phyloP scores from a whole-genome alignment of 1,140 invertebrate genomes.

The Amyelois transitella region DNA sequence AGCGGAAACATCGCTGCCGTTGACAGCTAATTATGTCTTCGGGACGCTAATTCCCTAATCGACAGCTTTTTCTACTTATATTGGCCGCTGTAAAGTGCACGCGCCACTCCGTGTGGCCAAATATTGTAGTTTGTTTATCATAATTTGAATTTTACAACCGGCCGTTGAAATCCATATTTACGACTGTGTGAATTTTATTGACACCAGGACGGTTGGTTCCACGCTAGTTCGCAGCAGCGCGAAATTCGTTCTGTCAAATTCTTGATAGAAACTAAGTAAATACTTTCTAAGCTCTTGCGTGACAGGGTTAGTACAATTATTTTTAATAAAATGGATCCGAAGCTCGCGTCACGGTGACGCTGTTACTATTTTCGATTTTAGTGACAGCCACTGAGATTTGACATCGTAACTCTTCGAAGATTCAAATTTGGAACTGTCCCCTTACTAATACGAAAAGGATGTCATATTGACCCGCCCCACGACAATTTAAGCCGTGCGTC shows the following conservation, averaged over 20 bases:
- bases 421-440: slow-evolving; percentile 54
- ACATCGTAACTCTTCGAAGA: slow-evolving; percentile 64
- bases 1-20: slow-evolving; percentile 59
- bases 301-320: slow-evolving; percentile 30
- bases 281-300: slow-evolving; percentile 28
- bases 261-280: slow-evolving; percentile 36
- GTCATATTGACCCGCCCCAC: slow-evolving; percentile 11
- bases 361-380: slow-evolving; percentile 41
- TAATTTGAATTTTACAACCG: slow-evolving; percentile 58
- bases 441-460: slow-evolving; percentile 13
- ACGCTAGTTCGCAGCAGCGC: slow-evolving; percentile 17
- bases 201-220: slow-evolving; percentile 26
- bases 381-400: slow-evolving; percentile 56
- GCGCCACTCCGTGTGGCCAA: slow-evolving; percentile 15
- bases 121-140: slow-evolving; percentile 42
- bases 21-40: slow-evolving; percentile 69
- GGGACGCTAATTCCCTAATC: slow-evolving; percentile 61
- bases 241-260: slow-evolving; percentile 29
- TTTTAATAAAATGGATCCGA: slow-evolving; percentile 21
- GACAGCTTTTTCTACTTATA: slow-evolving; percentile 50
- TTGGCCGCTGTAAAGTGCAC: slow-evolving; percentile 16
- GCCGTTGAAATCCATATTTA: slow-evolving; percentile 58
- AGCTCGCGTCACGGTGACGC: slow-evolving; percentile 22
- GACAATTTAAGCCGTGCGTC: slow-evolving; percentile 19
- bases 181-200: slow-evolving; percentile 40